These are phyloP conservation scores for Apodemia duryi DNA, from an alignment of 2,888 invertebrate species.

Conservation along the genomic window DNA sequence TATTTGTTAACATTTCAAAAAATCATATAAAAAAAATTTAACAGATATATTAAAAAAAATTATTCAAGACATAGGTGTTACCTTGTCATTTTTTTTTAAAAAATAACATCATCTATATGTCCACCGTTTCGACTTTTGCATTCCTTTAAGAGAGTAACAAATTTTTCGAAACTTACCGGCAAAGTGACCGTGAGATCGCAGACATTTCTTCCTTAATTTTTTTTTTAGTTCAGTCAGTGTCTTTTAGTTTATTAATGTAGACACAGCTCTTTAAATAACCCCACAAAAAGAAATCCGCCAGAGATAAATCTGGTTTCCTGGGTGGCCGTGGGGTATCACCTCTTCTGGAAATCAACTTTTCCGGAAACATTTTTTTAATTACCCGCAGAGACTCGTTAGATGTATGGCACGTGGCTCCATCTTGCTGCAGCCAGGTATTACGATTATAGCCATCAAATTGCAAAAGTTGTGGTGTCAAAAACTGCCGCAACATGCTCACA, in stretches of 20 bases:
- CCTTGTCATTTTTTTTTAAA: conserved; percentile 21
- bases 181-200: conserved; percentile 24
- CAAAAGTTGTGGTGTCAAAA: conserved; percentile 27
- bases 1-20: too few relatives aligned
- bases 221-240: conserved; percentile 26
- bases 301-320: conserved; percentile 31
- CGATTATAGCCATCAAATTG: conserved; percentile 30
- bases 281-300: conserved; percentile 26
- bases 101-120: conserved; percentile 24
- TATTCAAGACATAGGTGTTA: too few relatives aligned
- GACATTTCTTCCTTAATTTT: conserved; percentile 31
- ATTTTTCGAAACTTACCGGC: conserved; percentile 23
- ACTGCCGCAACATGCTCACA: conserved; percentile 29
- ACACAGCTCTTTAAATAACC: conserved; percentile 26
- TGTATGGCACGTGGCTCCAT: conserved; percentile 31
- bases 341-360: conserved; percentile 28
- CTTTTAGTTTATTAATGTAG: conserved; percentile 25
- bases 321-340: conserved; percentile 32
- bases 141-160: conserved; percentile 27
- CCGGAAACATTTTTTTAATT: conserved; percentile 29
- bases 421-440: conserved; percentile 32
- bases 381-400: conserved; percentile 27
- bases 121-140: conserved; percentile 25
- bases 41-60: too few relatives aligned
- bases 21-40: too few relatives aligned